Percentiles rank a stretch among this genome's conserved stretches.
Evolutionary conservation across 2,888 invertebrate genomes (phyloP).

Genomic region (Pecten maximus): DNA sequence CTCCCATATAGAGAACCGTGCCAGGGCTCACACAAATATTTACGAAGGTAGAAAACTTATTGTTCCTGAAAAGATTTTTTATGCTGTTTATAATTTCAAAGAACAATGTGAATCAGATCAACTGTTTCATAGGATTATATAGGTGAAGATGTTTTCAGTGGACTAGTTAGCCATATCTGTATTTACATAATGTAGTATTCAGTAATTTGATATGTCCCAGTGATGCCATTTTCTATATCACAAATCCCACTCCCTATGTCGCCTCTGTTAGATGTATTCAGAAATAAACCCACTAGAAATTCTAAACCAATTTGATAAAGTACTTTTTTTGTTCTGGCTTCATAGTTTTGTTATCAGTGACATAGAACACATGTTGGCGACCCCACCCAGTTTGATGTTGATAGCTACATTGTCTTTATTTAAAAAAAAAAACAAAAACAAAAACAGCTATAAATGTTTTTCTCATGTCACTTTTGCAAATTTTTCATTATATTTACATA

Average conservation of each 20-base stretch:
- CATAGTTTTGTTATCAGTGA: not conserved
- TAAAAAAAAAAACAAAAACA: no score
- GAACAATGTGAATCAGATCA: no score
- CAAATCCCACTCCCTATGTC: not conserved
- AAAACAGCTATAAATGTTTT: not conserved
- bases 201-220: no score
- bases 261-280: not conserved
- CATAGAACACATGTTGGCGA: not conserved
- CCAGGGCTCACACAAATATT: constrained; percentile 5
- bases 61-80: not conserved
- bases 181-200: no score
- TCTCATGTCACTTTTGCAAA: not conserved
- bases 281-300: not conserved
- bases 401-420: no score
- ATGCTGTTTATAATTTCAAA: no score
- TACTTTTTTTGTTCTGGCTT: not conserved
- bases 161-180: no score
- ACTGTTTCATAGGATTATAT: no score
- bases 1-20: constrained; percentile 9
- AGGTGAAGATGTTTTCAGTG: no score
- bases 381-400: not conserved
- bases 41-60: not conserved
- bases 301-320: not conserved
- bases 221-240: not conserved
- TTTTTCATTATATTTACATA: not conserved